Conservation (phyloP, 2,113 vertebrate species). For the Gadus chalcogrammus region DNA sequence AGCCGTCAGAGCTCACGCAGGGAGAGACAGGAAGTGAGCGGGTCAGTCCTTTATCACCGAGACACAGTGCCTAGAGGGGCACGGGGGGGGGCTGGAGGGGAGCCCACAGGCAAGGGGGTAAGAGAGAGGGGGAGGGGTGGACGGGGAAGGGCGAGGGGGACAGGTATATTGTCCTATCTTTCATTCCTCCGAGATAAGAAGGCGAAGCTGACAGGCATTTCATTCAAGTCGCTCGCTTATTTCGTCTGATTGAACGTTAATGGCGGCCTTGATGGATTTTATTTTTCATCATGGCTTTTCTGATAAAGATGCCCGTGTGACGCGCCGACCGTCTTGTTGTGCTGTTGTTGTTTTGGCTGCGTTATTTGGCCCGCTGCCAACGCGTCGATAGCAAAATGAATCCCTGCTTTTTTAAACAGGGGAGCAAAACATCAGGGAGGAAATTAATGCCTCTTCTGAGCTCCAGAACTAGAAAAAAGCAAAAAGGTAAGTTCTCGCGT, state of each 20-base stretch:
- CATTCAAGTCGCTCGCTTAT: constrained; percentile 43
- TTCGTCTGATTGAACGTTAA: constrained; percentile 60
- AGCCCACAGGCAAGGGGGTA: constrained; percentile 42
- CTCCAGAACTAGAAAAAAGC: too few species aligned
- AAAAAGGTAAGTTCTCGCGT: too few species aligned
- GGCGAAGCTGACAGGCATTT: constrained; percentile 46
- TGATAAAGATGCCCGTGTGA: constrained; percentile 46
- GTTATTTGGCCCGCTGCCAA: neutral
- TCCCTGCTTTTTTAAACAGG: constrained; percentile 16
- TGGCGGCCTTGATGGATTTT: constrained; percentile 35
- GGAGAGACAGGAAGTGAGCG: constrained; percentile 46
- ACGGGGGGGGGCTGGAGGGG: constrained; percentile 26
- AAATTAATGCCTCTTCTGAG: too few species aligned
- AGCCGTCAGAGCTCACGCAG: constrained; percentile 28
- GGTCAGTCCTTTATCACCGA: constrained; percentile 58
- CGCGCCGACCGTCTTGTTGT: constrained; percentile 29
- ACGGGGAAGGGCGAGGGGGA: constrained; percentile 16
- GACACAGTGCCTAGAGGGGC: constrained; percentile 46
- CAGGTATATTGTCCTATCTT: constrained; percentile 31
- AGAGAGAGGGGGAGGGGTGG: constrained; percentile 25
- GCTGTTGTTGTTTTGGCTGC: constrained; percentile 15
- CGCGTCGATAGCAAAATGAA: constrained; percentile 17
- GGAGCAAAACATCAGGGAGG: constrained; percentile 25
- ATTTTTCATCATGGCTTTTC: constrained; percentile 16
- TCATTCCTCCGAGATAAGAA: constrained; percentile 49